Evolutionary conservation across 2,113 vertebrate genomes (phyloP).

Genomic region (Trichechus manatus): DNA sequence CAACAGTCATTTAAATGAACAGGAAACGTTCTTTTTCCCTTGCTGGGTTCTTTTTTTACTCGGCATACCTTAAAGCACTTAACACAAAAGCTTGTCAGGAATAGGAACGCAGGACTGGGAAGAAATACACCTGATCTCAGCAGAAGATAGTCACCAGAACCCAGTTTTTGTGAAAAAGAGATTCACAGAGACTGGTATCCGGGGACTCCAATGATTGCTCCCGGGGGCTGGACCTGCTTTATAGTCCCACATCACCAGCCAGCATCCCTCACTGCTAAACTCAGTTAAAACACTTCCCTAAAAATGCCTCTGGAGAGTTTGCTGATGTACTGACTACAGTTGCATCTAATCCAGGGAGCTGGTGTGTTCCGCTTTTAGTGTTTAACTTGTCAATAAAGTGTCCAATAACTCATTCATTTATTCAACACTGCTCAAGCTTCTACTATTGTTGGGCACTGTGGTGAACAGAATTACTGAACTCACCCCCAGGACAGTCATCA

Average conservation of each 20-base stretch:
- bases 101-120: background rate
- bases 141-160: background rate
- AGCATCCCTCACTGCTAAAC: background rate
- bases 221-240: background rate
- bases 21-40: background rate
- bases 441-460: rapidly evolving
- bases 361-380: background rate
- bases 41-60: background rate
- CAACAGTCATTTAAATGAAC: background rate
- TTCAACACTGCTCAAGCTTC: background rate
- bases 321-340: background rate
- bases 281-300: background rate
- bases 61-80: background rate
- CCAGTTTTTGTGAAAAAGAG: background rate
- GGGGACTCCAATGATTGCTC: background rate
- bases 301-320: background rate
- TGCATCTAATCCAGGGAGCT: background rate
- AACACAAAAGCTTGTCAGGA: background rate
- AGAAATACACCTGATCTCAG: background rate
- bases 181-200: background rate
- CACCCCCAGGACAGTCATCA: too few relatives aligned
- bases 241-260: background rate
- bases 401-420: background rate
- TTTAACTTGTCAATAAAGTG: background rate
- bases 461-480: background rate